phyloP scores from a whole-genome alignment of 2,113 vertebrate species.

The Fukomys damarensis region DNA sequence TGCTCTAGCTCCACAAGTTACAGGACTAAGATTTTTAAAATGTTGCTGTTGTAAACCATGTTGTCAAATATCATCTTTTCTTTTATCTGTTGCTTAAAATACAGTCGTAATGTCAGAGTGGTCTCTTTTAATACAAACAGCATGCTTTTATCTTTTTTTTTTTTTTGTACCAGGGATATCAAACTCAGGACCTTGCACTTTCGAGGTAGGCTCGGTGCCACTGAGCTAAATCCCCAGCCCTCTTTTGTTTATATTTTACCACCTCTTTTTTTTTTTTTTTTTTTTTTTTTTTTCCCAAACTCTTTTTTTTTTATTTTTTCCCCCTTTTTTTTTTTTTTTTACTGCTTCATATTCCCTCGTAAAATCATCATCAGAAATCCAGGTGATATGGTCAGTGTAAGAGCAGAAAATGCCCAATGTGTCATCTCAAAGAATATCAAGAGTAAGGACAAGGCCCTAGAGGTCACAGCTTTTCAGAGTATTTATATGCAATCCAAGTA shows the following conservation, averaged over 20 bases:
- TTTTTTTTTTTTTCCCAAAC: too few relatives aligned
- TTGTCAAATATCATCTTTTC: neutral
- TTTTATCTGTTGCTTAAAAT: slow-evolving; percentile 21
- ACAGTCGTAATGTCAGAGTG: neutral
- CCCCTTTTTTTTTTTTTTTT: neutral
- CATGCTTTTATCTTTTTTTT: slow-evolving; percentile 4
- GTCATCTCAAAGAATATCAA: slow-evolving; percentile 25
- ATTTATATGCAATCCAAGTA: slow-evolving; percentile 53
- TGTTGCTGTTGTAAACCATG: neutral
- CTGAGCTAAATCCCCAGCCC: too few relatives aligned
- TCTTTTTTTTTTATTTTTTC: neutral
- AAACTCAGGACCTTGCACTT: too few relatives aligned
- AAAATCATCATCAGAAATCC: slow-evolving; percentile 51
- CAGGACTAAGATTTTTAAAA: neutral
- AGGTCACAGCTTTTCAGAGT: slow-evolving; percentile 53
- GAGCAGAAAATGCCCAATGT: slow-evolving; percentile 17
- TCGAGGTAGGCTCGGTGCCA: too few relatives aligned
- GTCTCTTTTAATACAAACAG: neutral
- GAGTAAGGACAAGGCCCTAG: slow-evolving; percentile 18
- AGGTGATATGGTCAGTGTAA: neutral
- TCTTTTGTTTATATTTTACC: slow-evolving; percentile 13
- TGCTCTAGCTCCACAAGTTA: neutral
- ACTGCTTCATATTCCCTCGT: slow-evolving; percentile 21
- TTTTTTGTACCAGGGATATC: too few relatives aligned
- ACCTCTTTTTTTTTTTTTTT: neutral